A percentile compares a stretch with the other conserved stretches of the same genome.
Evolutionary conservation across 2,797 vertebrate genomes (phyloP).

Genomic region (Argya squamiceps): DNA sequence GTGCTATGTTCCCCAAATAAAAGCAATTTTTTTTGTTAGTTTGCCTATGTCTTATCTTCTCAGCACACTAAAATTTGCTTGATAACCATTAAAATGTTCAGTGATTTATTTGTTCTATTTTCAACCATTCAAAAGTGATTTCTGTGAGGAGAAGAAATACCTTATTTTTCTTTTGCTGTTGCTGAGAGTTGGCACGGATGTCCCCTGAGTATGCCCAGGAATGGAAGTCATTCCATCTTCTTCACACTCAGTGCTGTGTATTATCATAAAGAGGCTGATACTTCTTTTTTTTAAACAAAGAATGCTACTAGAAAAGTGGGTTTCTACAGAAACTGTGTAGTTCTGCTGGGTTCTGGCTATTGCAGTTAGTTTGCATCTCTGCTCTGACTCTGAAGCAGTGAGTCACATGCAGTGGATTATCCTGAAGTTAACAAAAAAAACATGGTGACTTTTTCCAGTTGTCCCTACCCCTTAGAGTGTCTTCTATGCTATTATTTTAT

Average conservation of each 20-base stretch:
- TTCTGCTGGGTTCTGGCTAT: background rate
- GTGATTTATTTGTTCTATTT: background rate
- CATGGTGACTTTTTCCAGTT: background rate
- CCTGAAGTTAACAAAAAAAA: background rate
- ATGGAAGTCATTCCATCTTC: background rate
- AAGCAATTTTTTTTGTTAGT: background rate
- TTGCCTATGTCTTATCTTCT: background rate
- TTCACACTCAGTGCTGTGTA: background rate
- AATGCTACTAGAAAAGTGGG: background rate
- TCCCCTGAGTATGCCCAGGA: background rate
- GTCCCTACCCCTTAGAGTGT: background rate
- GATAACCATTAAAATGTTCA: background rate
- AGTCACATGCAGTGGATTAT: background rate
- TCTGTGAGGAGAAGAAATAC: background rate
- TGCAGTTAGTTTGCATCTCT: background rate
- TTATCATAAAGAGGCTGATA: background rate
- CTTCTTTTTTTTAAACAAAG: background rate
- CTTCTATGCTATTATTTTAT: background rate
- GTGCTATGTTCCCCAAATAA: background rate
- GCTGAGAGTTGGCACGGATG: background rate
- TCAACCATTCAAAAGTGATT: background rate
- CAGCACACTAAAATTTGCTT: background rate
- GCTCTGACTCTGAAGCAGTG: background rate
- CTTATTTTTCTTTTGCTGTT: background rate
- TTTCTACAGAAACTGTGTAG: background rate